Base-by-base conservation (phyloP, 2,888 invertebrate genomes). In the Caradrina kadenii region DNA sequence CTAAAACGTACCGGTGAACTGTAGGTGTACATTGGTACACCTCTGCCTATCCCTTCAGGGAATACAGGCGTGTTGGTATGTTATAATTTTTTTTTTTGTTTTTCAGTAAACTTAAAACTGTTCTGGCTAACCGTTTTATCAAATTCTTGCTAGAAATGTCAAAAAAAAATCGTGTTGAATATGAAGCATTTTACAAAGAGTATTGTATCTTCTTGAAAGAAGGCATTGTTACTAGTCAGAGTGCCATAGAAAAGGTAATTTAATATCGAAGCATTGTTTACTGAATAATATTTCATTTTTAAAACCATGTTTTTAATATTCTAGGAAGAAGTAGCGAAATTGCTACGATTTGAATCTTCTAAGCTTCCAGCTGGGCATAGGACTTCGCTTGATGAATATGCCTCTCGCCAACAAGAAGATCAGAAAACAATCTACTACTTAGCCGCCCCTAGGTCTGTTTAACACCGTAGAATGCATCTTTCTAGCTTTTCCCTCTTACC, bases 191-290 rank as follows among this genome's bases (percentile, higher is more conserved):
- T 93, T 99, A 99, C 91, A 97, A 97, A 73, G 99, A 99, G 86
- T 99, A 99, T 90, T 98, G 98, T 0, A 93, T 99, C 65, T 99
- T 99, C 91, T 96, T 99, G 63, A 99, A 99, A 89, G 99, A 99
- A 94, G 99, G 99, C 49, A 98, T 99, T 87, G 98, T 99, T 48
- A 98, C 98, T 2, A 97, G 98, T 79, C 96, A 97, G 59, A 98
- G 98, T 89, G 97, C 98, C 80, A 90, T 96, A 6, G 98, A 98
- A 90, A 99, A 98, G 96, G 98, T 98, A 95, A 74, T 50, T 78
- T 19, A 13, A 45, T 21, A 48, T 19, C 31, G 11, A 68, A 58
- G 39, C 1, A 39, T 45, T 58, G 6, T 26, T 76, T 45, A 0
- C 8, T 1, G 11, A 56, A 69, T 26, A 52, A 26, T 39, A 26